A percentile compares a stretch with the other conserved stretches of the same genome.
Evolutionary conservation across 2,113 vertebrate genomes (phyloP).

Genomic region (Lonchura striata): DNA sequence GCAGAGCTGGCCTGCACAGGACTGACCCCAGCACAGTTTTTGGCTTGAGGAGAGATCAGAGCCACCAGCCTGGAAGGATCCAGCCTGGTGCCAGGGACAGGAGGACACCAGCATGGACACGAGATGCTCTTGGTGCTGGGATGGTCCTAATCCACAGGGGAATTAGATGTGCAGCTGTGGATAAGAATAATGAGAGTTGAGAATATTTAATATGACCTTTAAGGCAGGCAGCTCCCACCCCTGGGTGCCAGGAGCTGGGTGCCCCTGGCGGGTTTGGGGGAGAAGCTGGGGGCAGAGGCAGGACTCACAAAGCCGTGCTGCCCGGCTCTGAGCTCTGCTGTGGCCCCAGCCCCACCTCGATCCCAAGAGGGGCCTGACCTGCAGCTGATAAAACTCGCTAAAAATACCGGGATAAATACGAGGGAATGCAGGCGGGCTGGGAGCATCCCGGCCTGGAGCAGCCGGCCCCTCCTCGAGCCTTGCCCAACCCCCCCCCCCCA

Average conservation of each 20-base stretch:
- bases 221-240: rapidly evolving
- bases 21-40: not conserved
- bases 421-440: not conserved
- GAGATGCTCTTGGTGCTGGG: not conserved
- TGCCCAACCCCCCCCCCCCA: conserved; percentile 18
- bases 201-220: not conserved
- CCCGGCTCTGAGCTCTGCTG: rapidly evolving
- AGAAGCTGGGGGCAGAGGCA: not conserved
- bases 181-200: not conserved
- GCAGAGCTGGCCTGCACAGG: rapidly evolving
- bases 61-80: not conserved
- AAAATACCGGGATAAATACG: not conserved
- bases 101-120: rapidly evolving
- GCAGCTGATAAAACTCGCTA: not conserved
- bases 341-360: not conserved
- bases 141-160: rapidly evolving
- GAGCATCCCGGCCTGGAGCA: not conserved
- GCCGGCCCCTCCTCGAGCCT: not conserved
- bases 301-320: rapidly evolving
- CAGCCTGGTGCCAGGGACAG: not conserved
- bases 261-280: rapidly evolving
- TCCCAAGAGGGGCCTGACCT: not conserved
- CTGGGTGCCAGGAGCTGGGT: not conserved
- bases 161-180: not conserved
- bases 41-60: not conserved